These are phyloP conservation scores for Dicrostonyx torquatus DNA, from an alignment of 2,797 vertebrate genomes.

Conservation along the genomic window DNA sequence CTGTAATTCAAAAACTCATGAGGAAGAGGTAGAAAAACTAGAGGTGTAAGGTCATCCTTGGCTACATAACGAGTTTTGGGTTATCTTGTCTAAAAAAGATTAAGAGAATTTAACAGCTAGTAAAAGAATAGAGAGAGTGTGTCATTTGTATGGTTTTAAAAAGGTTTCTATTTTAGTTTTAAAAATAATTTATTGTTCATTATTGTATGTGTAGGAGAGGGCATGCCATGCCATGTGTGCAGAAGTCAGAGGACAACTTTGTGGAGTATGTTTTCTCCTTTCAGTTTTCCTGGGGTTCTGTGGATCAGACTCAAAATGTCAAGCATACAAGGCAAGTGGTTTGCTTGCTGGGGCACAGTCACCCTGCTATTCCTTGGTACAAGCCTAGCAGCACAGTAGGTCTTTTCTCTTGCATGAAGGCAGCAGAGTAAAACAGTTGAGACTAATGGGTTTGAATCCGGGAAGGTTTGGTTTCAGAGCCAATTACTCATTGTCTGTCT, in stretches of 20 bases:
- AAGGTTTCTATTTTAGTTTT: neutral
- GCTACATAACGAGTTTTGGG: neutral
- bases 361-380: neutral
- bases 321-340: neutral
- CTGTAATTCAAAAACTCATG: neutral
- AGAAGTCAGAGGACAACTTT: neutral
- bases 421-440: neutral
- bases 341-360: too few species aligned
- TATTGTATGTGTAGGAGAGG: neutral
- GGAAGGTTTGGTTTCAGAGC: constrained; percentile 2
- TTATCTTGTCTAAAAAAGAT: neutral
- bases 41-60: neutral
- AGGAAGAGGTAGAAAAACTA: neutral
- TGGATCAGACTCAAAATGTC: neutral
- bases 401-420: neutral
- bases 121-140: neutral
- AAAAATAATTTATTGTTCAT: neutral
- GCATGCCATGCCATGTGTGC: too few species aligned
- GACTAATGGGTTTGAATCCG: neutral
- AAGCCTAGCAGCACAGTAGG: neutral
- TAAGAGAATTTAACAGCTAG: neutral
- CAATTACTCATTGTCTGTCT: neutral
- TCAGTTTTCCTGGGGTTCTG: neutral
- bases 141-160: neutral
- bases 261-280: neutral